A percentile compares a stretch with the other conserved stretches of the same genome.
Evolutionary conservation across 1,140 invertebrate genomes (phyloP).

Genomic region (Drosophila teissieri): DNA sequence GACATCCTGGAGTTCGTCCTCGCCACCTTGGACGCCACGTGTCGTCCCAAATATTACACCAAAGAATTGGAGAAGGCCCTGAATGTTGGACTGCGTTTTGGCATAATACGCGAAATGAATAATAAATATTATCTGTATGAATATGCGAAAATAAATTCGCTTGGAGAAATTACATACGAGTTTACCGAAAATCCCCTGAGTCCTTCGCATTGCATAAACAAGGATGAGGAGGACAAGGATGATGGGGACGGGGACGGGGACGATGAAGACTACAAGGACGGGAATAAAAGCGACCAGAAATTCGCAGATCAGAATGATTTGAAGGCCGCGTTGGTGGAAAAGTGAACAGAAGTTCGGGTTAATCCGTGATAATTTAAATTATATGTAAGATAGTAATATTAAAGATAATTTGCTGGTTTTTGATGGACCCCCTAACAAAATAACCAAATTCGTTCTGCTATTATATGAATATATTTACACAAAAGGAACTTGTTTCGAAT

Average conservation of each 20-base stretch:
- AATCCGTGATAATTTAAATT: neutral
- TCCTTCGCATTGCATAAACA: neutral
- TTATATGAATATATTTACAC: too few relatives aligned
- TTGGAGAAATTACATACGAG: conserved; percentile 21
- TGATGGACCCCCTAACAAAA: too few relatives aligned
- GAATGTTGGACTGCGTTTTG: conserved; percentile 41
- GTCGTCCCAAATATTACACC: conserved; percentile 15
- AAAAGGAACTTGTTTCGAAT: too few relatives aligned
- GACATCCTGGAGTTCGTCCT: conserved; percentile 26
- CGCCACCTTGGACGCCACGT: neutral
- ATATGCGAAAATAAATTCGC: conserved; percentile 24
- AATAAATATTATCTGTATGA: conserved; percentile 60
- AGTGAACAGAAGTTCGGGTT: too few relatives aligned
- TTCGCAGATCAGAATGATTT: neutral
- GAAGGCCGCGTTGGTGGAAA: neutral
- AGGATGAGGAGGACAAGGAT: neutral
- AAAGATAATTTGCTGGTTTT: too few relatives aligned
- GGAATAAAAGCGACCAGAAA: neutral
- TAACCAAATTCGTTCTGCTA: too few relatives aligned
- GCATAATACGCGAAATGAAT: conserved; percentile 37
- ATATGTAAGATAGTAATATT: too few relatives aligned
- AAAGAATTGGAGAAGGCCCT: conserved; percentile 32
- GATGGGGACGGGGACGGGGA: neutral
- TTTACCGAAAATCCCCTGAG: conserved; percentile 9
- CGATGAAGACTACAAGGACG: neutral